A percentile compares a stretch with the other conserved stretches of the same genome.
phyloP scores from a whole-genome alignment of 2,113 vertebrate genomes.

The Dicentrarchus labrax region DNA sequence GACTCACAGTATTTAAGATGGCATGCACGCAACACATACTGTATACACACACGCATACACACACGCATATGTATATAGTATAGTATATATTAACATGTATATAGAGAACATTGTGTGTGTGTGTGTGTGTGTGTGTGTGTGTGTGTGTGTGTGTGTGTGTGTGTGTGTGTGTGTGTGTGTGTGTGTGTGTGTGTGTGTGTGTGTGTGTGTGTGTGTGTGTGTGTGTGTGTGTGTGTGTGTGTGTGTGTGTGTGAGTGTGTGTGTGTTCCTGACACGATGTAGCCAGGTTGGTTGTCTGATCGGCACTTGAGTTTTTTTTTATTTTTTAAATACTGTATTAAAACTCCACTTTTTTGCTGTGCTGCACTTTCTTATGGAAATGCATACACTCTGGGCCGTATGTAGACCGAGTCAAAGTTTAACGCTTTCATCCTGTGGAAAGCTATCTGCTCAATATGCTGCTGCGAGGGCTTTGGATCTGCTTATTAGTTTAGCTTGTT shows the following conservation, averaged over 20 bases:
- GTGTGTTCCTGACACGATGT: slow-evolving; percentile 30
- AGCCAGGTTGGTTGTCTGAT: slow-evolving; percentile 57
- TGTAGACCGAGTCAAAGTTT: slow-evolving; percentile 67
- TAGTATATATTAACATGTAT: background rate
- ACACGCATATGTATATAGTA: too few species aligned
- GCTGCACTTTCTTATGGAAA: slow-evolving; percentile 75
- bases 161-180: slow-evolving; percentile 36
- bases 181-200: slow-evolving; percentile 35
- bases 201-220: slow-evolving; percentile 36
- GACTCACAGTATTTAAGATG: slow-evolving; percentile 14
- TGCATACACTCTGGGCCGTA: slow-evolving; percentile 39
- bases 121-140: slow-evolving; percentile 30
- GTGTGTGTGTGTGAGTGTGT: slow-evolving; percentile 18
- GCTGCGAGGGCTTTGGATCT: slow-evolving; percentile 60
- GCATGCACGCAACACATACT: background rate
- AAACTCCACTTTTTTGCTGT: slow-evolving; percentile 71
- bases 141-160: slow-evolving; percentile 36
- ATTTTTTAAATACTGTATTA: slow-evolving; percentile 30
- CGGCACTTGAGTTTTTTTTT: slow-evolving; percentile 17
- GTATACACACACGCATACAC: background rate
- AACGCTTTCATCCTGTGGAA: slow-evolving; percentile 70
- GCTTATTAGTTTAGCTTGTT: slow-evolving; percentile 80
- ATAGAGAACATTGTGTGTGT: slow-evolving; percentile 1
- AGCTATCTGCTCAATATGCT: slow-evolving; percentile 74
- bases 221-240: slow-evolving; percentile 36